Base-by-base conservation (phyloP, 2,797 vertebrate species). In the Chromobotia macracanthus region DNA sequence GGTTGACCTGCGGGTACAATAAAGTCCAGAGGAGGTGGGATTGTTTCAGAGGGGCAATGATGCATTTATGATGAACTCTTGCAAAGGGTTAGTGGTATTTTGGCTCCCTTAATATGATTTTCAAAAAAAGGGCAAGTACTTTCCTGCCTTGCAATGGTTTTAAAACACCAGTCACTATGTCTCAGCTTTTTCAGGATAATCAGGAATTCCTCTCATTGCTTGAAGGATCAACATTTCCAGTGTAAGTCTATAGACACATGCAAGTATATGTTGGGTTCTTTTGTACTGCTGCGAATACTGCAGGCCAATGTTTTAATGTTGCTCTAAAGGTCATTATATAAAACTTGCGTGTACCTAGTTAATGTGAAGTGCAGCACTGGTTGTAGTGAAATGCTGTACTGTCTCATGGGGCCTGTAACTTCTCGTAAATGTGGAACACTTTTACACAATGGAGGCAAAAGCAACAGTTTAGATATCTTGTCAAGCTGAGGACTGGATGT, bases 141-240 rank as follows among this genome's bases (percentile, higher is more conserved):
- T 77, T 84, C 28, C 56, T 64, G 70, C 48, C 53, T 21, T 66
- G 55, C 66, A 25, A 66, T 66, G 55, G 35, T 44, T 61, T 61
- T 16, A 44, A 72, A 70, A 64, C 50, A 75, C 67, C 56, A 41
- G 55, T 68, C 66, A 21, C 23, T 46, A 38, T 28, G n/a, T 60
- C n/a, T 79, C 19, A 38, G 53, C 73, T 64, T n/a, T 44, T 80
- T 72, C 66, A 72, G 60, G 61, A 55, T 75, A 65, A 79, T 82
- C 66, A 72, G 51, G 67, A 80, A 82, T 85, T 77, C 61, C 61
- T 83, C 66, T 79, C 70, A 65, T 81, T 73, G 77, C 77, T 82
- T 44, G 66, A 71, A 77, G 66, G 73, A 83, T 82, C 82, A 83
- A 65, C 70, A 67, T 69, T 65, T 81, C 82, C 56, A 23, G 61